phyloP scores from a whole-genome alignment of 1,140 invertebrate genomes.

The Lepidostoma basale region DNA sequence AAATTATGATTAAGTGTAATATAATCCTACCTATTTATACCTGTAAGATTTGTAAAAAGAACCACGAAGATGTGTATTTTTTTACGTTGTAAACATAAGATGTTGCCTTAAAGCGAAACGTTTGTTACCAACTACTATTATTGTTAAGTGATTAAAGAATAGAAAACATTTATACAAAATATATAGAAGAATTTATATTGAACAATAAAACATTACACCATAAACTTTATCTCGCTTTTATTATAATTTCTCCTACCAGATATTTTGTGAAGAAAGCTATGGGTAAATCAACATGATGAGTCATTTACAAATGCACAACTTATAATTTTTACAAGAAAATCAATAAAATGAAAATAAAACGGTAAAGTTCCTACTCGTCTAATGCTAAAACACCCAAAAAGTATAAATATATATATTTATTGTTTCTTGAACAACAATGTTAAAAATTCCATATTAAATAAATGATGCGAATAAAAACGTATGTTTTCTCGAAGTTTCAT shows the following conservation, averaged over 20 bases:
- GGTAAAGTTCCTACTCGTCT: too few species aligned
- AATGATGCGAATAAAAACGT: too few species aligned
- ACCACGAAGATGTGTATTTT: constrained; percentile 33
- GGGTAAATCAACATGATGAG: too few species aligned
- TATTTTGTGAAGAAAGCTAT: not conserved
- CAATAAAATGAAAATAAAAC: too few species aligned
- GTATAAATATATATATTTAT: too few species aligned
- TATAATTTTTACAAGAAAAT: too few species aligned
- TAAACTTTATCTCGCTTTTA: constrained; percentile 20
- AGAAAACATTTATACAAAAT: constrained; percentile 47
- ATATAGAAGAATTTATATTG: constrained; percentile 46
- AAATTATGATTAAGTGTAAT: constrained; percentile 46
- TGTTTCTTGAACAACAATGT: too few species aligned
- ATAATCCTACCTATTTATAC: constrained; percentile 47
- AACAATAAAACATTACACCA: constrained; percentile 45
- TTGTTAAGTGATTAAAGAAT: constrained; percentile 42
- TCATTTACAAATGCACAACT: too few species aligned
- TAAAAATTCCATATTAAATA: too few species aligned
- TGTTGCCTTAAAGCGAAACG: constrained; percentile 47
- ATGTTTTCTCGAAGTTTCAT: too few species aligned
- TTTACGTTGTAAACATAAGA: constrained; percentile 45
- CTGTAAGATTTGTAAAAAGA: constrained; percentile 46
- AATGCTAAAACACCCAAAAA: too few species aligned
- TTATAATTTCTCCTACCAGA: not conserved
- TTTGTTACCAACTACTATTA: constrained; percentile 48